These are phyloP conservation scores for Mormyrops boulengeri DNA, from an alignment of 2,797 vertebrate genomes.

Conservation along the genomic window DNA sequence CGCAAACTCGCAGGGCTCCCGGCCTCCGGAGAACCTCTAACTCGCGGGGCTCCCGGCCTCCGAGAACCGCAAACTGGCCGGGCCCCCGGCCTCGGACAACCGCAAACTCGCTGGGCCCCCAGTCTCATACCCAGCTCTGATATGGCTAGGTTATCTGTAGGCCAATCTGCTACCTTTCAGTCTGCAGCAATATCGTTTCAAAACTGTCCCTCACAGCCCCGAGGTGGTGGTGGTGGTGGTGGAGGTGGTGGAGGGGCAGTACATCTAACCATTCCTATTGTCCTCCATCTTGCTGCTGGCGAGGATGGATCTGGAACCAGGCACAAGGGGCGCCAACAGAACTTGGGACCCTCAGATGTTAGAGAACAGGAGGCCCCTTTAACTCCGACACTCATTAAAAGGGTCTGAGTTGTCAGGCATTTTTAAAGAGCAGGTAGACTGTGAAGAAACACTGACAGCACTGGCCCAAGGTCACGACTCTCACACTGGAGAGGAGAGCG, in stretches of 20 bases:
- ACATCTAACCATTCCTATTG: not conserved
- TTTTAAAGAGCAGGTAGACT: not conserved
- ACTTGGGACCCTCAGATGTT: slow-evolving; percentile 19
- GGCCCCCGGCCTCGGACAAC: too few relatives aligned
- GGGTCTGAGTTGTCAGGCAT: not conserved
- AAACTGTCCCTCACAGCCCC: not conserved
- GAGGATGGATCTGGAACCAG: not conserved
- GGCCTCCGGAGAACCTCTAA: too few relatives aligned
- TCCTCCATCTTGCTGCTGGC: slow-evolving; percentile 5
- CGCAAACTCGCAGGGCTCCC: too few relatives aligned
- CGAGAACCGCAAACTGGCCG: too few relatives aligned
- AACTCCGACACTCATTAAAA: not conserved
- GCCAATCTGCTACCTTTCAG: not conserved
- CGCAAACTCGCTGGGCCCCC: too few relatives aligned
- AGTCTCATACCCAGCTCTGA: not conserved
- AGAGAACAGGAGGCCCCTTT: not conserved
- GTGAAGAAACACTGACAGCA: not conserved
- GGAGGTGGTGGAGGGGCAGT: not conserved
- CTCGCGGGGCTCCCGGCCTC: too few relatives aligned
- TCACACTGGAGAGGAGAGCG: not conserved
- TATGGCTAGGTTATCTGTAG: not conserved
- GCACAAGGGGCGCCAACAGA: slow-evolving; percentile 21
- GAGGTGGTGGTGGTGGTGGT: not conserved
- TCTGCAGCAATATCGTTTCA: not conserved
- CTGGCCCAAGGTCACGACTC: not conserved